These are phyloP conservation scores for Epinephelus awoara DNA, from an alignment of 2,797 vertebrate species.

Conservation along the genomic window DNA sequence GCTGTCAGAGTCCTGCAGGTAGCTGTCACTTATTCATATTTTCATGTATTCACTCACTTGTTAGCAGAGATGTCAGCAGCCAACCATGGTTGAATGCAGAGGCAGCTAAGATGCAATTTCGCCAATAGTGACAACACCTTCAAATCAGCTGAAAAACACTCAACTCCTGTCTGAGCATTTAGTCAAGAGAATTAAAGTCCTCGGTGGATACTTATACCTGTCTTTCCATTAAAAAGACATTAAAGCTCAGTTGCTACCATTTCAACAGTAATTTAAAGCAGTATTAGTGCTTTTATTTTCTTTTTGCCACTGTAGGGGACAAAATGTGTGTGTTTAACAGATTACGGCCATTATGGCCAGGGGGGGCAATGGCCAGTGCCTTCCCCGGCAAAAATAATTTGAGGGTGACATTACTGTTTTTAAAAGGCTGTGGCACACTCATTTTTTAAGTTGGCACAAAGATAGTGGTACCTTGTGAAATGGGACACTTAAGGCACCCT, in stretches of 20 bases:
- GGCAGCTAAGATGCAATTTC: background rate
- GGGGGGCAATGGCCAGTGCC: too few relatives aligned
- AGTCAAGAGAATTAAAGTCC: background rate
- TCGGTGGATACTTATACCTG: background rate
- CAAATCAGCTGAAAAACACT: background rate
- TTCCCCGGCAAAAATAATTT: too few relatives aligned
- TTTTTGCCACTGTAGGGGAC: background rate
- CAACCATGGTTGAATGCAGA: background rate
- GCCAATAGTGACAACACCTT: background rate
- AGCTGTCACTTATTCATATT: background rate
- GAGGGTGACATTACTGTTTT: too few relatives aligned
- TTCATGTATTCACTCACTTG: constrained; percentile 5
- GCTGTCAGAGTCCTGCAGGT: background rate
- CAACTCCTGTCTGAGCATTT: background rate
- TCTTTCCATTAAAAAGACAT: background rate
- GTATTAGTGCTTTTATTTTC: background rate
- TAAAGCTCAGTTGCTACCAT: background rate
- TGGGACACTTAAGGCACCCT: too few relatives aligned
- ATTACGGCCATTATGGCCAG: too few relatives aligned
- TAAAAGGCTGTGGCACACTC: too few relatives aligned
- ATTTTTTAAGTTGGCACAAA: too few relatives aligned
- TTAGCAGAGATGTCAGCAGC: constrained; percentile 13
- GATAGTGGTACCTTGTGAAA: too few relatives aligned
- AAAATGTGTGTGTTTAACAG: constrained; percentile 2
- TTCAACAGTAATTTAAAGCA: background rate